phyloP scores from a whole-genome alignment of 1,140 invertebrate species.

The Rhyacophila brunnea region DNA sequence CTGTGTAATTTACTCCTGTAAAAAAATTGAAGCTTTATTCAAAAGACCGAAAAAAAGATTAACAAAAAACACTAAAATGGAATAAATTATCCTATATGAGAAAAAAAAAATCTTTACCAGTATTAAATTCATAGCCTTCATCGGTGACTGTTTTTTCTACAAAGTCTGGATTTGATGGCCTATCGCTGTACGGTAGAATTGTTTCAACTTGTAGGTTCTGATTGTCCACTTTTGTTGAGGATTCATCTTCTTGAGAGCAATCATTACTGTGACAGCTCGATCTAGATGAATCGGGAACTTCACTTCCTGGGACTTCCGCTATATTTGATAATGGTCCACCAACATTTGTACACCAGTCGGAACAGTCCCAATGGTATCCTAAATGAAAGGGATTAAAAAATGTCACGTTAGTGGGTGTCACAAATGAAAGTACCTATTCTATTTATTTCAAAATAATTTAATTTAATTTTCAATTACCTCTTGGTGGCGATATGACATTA shows the following conservation, averaged over 20 bases:
- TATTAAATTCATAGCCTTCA: slow-evolving; percentile 24
- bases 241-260: slow-evolving; percentile 37
- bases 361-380: slow-evolving; percentile 86
- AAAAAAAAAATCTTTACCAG: slow-evolving; percentile 7
- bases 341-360: slow-evolving; percentile 75
- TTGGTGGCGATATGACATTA: slow-evolving; percentile 29
- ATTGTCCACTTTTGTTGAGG: background rate
- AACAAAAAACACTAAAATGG: no score
- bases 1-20: slow-evolving; percentile 64
- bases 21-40: slow-evolving; percentile 4
- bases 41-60: no score
- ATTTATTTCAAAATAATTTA: no score
- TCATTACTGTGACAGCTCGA: slow-evolving; percentile 84
- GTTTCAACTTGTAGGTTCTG: background rate
- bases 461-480: slow-evolving; percentile 14
- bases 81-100: no score
- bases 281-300: slow-evolving; percentile 80
- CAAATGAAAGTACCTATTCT: no score
- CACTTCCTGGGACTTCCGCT: slow-evolving; percentile 81
- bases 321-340: slow-evolving; percentile 81
- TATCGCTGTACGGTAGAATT: slow-evolving; percentile 7
- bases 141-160: slow-evolving; percentile 16
- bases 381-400: no score
- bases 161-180: background rate
- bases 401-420: no score